Base-by-base conservation (phyloP, 2,888 invertebrate genomes). In the Rhopalosiphum nymphaeae region DNA sequence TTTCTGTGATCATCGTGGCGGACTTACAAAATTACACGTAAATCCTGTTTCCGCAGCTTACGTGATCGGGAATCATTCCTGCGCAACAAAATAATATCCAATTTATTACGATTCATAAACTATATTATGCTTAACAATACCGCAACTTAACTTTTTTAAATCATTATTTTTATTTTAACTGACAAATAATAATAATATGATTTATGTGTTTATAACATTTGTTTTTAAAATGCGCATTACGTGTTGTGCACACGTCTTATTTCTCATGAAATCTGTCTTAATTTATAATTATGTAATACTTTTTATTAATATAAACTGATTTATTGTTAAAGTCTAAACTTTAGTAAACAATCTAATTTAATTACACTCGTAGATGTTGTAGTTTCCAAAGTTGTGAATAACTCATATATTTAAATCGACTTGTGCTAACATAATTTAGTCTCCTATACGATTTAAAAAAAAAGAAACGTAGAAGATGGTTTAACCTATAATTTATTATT, bases 1-100 rank as follows among this genome's bases (percentile, higher is more conserved):
- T 93, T 86, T 94, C 94, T 46, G 94, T 94, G 11, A 90, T 91
- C 94, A 94, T 94, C 89, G 61, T 90, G n/a, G 9, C 36, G 25
- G 11, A 13, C 42, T 25, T 29, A 7, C 29, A 25, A 26, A 42
- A 56, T 89, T 42, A 56, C 36, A 11, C 25, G 53, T 26, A 16
- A 36, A 49, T 49, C 49, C 49, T 53, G 49, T 78, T 78, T 78
- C 36, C 36, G 78, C 21, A 78, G 78, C 36, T 36, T 36, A 78
- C 21, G 36, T 36, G 21, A 36, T 36, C 16, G n/a, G 9, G 29
- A 29, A 49, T 49, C 46, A 86, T 86, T 86, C 42, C 85, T 89
- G 89, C 0, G 26, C 42, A 78, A 78, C 36, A 36, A 21, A 36
- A 78, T 21, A 78, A 36, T 36, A 78, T 78, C 21, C 9, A 21